Evolutionary conservation across 23 tunicate genomes (phyloP), one percentile per base, ranked within the genome.

Genomic region (Ascidia mentula): DNA sequence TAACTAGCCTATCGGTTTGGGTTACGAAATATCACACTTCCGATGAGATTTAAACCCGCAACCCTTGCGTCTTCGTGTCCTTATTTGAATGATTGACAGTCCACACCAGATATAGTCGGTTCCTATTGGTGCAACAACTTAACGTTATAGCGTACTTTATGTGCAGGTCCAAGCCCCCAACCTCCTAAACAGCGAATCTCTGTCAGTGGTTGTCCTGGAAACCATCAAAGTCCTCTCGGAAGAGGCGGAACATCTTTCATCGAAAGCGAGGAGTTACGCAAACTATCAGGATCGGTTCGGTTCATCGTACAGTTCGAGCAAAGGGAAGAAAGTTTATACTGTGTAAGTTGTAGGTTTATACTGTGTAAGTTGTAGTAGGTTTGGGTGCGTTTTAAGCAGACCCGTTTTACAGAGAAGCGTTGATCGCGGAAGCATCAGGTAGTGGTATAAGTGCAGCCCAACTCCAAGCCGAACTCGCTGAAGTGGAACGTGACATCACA

Each of bases 251-350:
- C 31, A 20, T 37, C 40, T 93, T 17, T 31, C 85, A 17, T 59
- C 60, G 59, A 88, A 93, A 61, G 98, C 98, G 26, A 59, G 83
- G 34, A 93, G 89, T 76, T 93, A 88, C 53, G 98, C 93, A 13
- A 93, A 85, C 46, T 93, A 93, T 42, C 98, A 93, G 59, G 98
- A 93, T 59, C 73, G 98, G 36, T 93, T 93, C 76, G 98, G 98
- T 20, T 93, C 97, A 0, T 86, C 97, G 3, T 92, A 81, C 53
- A 72, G 91, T 3, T 24, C 80, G 15, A 76, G 83, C 38, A 82
- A 72, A n/a, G 59, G 79, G 12, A 84, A 84, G 75, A 86, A 82
- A 46, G 45, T 93, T 32, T 93, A 84, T 89, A 85, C 98, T 28
- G 98, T 93, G 98, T 93, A 84, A 75, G 93, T 82, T 36, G 75